Base-by-base conservation (phyloP, 2,888 invertebrate species). In the Cerastis rubricosa region DNA sequence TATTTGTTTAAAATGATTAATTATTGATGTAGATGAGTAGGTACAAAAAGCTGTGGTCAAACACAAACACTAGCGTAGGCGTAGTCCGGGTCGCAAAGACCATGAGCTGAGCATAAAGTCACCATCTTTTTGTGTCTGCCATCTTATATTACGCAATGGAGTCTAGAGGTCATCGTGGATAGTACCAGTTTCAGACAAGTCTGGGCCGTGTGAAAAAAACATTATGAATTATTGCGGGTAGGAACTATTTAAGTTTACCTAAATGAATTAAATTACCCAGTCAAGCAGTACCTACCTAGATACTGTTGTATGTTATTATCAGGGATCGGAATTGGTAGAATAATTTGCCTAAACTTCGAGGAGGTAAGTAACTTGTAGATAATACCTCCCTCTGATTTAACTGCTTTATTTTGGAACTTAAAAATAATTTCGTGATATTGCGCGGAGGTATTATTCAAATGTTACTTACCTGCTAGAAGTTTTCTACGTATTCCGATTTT, bases 71-170 rank as follows among this genome's bases (percentile, higher is more conserved):
- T 14, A 43, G 54, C 29, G 81, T 74, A 75, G 81, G 82, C 40
- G 82, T 66, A 12, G 22, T 65, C 75, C 75, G 71, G 75, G n/a
- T 80, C 49, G 19, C 22, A 1, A 65, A 12, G 57, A 35, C 69
- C 35, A 65, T 65, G 22, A 45, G 19, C 7, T 40, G 35, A 40
- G 22, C 22, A 64, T 71, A 59, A 64, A 75, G 71, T 61, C 63
- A 67, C 66, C 59, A 76, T 74, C 64, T 84, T 87, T 89, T 87
- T 81, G 70, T 81, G 74, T 85, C 74, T 83, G 29, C 65, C 47
- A 61, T 76, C 35, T 49, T 59, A 73, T 65, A 76, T 85, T 80
- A 81, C 72, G 77, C 79, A 85, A 85, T 63, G 29, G 54, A 59
- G 77, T 86, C 73, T 87, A 82, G 77, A 85, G 84, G 85, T 84